These are phyloP conservation scores for Protonibea diacanthus DNA, from an alignment of 2,797 vertebrate species.

Conservation along the genomic window DNA sequence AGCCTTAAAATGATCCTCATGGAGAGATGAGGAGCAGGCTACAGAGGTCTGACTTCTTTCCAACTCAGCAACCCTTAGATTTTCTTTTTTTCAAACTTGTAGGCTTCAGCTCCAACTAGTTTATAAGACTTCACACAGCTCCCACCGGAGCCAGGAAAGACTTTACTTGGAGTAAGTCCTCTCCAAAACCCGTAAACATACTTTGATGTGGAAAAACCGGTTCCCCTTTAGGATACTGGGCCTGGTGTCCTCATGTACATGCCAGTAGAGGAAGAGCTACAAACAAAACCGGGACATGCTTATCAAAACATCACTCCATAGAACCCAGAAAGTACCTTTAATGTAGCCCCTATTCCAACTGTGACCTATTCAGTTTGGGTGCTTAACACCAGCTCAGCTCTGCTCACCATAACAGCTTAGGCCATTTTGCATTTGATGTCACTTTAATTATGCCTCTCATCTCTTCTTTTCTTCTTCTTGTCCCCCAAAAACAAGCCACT, in stretches of 20 bases:
- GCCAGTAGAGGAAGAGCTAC: background rate
- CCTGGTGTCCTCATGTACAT: background rate
- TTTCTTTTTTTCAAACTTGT: constrained; percentile 3
- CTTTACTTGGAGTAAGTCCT: constrained; percentile 11
- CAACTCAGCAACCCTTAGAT: background rate
- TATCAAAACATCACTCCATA: constrained; percentile 4
- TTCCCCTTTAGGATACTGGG: constrained; percentile 18
- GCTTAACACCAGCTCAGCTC: background rate
- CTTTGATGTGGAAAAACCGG: constrained; percentile 39
- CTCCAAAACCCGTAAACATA: constrained; percentile 41
- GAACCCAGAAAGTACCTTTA: background rate
- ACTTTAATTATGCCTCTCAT: constrained; percentile 36
- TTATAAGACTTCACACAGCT: constrained; percentile 33
- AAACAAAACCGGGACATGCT: background rate
- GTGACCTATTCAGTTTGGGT: background rate
- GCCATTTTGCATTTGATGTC: constrained; percentile 36
- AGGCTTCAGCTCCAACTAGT: constrained; percentile 8
- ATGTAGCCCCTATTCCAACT: background rate
- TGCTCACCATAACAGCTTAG: background rate
- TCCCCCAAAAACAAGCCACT: constrained; percentile 18
- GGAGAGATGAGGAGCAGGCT: background rate
- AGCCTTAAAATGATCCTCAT: background rate
- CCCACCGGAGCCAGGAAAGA: constrained; percentile 23
- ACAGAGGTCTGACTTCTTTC: constrained; percentile 5
- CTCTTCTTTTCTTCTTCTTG: background rate